Evolutionary conservation across 2,113 vertebrate species (phyloP).

Genomic region (Uria lomvia): DNA sequence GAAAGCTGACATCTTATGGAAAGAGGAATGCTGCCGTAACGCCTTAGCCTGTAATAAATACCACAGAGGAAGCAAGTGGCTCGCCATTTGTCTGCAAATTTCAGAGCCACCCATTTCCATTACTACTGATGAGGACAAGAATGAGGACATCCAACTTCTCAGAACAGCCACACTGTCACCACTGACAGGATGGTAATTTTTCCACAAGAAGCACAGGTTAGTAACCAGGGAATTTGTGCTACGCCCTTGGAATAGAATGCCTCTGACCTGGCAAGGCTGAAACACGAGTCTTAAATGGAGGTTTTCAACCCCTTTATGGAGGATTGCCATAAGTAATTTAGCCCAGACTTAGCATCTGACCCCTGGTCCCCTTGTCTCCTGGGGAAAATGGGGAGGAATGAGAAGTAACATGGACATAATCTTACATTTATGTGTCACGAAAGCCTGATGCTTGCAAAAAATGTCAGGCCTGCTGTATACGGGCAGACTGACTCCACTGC

Average conservation of each 20-base stretch:
- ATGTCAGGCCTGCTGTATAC: neutral
- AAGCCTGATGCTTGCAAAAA: neutral
- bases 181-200: neutral
- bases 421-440: neutral
- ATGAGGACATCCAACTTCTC: neutral
- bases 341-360: neutral
- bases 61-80: neutral
- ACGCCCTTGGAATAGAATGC: neutral
- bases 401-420: neutral
- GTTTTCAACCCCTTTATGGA: neutral
- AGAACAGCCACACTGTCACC: neutral
- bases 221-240: neutral
- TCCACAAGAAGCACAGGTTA: neutral
- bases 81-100: neutral
- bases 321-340: neutral
- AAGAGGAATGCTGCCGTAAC: neutral
- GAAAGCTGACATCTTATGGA: neutral
- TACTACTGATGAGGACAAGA: neutral
- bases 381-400: neutral
- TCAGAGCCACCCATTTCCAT: neutral
- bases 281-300: neutral
- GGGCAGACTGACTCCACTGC: neutral
- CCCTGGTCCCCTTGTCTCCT: neutral
- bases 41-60: neutral
- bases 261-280: neutral